Evolutionary conservation across 2,888 invertebrate species (phyloP).

Genomic region (Hedychridium roseum): DNA sequence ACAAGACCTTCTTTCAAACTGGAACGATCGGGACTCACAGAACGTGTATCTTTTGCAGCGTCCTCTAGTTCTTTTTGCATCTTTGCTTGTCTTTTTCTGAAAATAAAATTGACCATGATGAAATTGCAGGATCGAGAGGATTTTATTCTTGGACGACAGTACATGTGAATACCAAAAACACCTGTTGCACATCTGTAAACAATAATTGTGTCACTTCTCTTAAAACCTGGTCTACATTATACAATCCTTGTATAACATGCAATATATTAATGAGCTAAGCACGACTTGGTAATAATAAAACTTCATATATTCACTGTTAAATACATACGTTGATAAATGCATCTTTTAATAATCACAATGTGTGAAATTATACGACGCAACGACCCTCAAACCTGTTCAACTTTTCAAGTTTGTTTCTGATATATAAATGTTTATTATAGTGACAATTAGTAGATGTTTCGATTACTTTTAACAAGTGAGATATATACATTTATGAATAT

Average conservation of each 20-base stretch:
- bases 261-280: constrained; percentile 18
- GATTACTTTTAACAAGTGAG: constrained; percentile 2
- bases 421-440: background rate
- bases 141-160: background rate
- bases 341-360: no score
- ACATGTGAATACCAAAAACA: constrained; percentile 6
- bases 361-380: background rate
- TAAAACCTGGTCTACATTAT: constrained; percentile 4
- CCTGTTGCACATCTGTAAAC: constrained; percentile 2
- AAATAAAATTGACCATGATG: constrained; percentile 53
- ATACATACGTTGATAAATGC: no score
- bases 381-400: constrained; percentile 2
- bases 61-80: constrained; percentile 91
- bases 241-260: constrained; percentile 27
- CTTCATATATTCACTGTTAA: constrained; percentile 10
- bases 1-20: constrained; percentile 65
- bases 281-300: background rate
- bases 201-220: constrained; percentile 12
- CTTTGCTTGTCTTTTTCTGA: constrained; percentile 86
- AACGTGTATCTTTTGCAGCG: constrained; percentile 80
- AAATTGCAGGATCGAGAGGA: background rate
- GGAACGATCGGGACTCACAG: constrained; percentile 64
- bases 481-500: constrained; percentile 7
- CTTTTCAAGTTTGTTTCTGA: constrained; percentile 22
- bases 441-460: background rate